Conservation (phyloP, 2,888 invertebrate genomes). For the Phaedon cochleariae region DNA sequence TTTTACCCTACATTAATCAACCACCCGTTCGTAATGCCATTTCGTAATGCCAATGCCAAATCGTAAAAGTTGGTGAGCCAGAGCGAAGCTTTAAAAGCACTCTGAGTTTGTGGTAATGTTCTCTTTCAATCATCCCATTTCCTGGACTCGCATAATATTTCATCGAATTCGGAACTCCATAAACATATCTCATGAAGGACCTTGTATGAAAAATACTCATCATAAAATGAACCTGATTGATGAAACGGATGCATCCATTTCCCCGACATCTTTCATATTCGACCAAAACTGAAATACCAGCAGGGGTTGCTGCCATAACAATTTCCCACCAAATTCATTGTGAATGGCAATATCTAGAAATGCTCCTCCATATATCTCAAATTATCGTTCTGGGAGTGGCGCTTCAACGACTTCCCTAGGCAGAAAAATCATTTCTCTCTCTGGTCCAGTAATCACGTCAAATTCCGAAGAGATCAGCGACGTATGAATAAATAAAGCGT, state of each 20-base stretch:
- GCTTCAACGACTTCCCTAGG: constrained; percentile 3
- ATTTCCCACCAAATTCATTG: constrained; percentile 15
- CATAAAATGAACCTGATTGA: not conserved
- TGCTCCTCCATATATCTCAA: constrained; percentile 5
- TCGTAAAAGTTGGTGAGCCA: not conserved
- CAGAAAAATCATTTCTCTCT: constrained; percentile 36
- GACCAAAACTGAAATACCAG: not conserved
- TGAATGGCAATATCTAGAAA: constrained; percentile 4
- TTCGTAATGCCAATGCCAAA: not conserved
- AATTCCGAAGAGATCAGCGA: constrained; percentile 39
- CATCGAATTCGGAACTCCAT: not conserved
- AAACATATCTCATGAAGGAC: not conserved
- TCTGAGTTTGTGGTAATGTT: not conserved
- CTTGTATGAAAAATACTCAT: not conserved
- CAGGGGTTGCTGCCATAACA: not conserved
- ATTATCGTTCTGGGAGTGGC: constrained; percentile 19
- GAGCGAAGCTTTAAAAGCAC: not conserved
- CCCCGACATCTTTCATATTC: not conserved
- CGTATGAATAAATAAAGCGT: constrained; percentile 55
- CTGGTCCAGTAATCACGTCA: constrained; percentile 40
- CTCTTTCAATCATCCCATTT: not conserved
- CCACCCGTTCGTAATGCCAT: too few relatives aligned
- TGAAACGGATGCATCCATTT: not conserved
- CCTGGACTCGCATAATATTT: not conserved
- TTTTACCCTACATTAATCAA: too few relatives aligned